These are phyloP conservation scores for Paramisgurnus dabryanus DNA, from an alignment of 2,113 vertebrate species.

Conservation along the genomic window DNA sequence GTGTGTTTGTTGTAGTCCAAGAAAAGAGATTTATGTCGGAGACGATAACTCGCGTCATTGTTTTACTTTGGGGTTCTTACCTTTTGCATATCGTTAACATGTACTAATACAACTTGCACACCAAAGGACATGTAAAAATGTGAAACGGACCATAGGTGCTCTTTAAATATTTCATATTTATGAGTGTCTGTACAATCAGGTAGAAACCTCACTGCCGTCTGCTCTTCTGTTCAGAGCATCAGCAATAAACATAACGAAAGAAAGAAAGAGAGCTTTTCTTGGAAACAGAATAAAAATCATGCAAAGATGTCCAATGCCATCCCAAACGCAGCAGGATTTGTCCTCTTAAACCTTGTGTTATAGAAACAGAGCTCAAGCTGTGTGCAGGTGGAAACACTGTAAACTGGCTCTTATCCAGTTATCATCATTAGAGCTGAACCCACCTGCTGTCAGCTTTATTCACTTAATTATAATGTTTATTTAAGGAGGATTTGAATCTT, in stretches of 20 bases:
- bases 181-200: not conserved
- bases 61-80: no score
- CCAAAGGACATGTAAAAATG: no score
- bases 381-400: conserved; percentile 3
- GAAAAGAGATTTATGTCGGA: no score
- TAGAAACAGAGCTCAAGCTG: conserved; percentile 23
- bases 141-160: no score
- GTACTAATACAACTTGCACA: no score
- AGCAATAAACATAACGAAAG: not conserved
- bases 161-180: not conserved
- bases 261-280: not conserved
- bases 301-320: not conserved
- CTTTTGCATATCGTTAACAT: no score
- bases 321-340: not conserved
- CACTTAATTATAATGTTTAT: not conserved
- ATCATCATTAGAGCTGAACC: conserved; percentile 10
- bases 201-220: not conserved
- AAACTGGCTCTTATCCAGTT: conserved; percentile 15
- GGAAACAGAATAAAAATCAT: not conserved
- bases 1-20: no score
- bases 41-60: no score
- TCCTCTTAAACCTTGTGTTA: not conserved
- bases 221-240: not conserved
- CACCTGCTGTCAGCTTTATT: conserved; percentile 3
- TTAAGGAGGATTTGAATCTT: not conserved